Evolutionary conservation across 2,113 vertebrate genomes (phyloP).

Genomic region (Rynchops niger): DNA sequence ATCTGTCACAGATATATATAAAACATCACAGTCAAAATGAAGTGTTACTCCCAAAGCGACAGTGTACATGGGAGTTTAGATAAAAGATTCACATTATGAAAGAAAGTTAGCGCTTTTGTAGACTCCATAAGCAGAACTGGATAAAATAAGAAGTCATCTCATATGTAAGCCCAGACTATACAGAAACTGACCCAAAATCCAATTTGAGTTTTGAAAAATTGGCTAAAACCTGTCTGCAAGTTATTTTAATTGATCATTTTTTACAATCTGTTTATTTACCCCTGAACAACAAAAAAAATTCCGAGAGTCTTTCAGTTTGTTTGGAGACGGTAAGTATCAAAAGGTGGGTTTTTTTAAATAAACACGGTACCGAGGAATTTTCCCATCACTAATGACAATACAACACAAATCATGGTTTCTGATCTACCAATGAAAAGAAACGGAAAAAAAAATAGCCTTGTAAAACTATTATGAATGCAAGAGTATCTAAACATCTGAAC

Average conservation of each 20-base stretch:
- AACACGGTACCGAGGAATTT: background rate
- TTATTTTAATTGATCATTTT: background rate
- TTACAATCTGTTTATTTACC: background rate
- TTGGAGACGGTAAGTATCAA: background rate
- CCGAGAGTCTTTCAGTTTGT: background rate
- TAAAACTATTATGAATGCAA: background rate
- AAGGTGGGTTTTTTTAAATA: background rate
- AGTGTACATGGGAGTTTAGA: background rate
- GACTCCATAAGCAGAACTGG: background rate
- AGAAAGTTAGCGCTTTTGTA: background rate
- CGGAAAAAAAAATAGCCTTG: fast-evolving
- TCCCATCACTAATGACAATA: background rate
- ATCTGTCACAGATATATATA: background rate
- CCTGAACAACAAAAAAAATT: background rate
- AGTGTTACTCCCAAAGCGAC: background rate
- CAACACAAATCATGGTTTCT: background rate
- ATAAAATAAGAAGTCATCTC: background rate
- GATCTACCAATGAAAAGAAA: background rate
- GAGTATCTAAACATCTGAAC: background rate
- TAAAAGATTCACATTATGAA: background rate
- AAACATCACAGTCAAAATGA: background rate
- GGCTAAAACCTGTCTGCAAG: background rate
- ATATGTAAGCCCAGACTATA: background rate
- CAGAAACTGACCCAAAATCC: background rate
- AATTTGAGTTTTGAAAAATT: background rate